phyloP scores from a whole-genome alignment of 2,888 invertebrate species.

The Petrolisthes manimaculis region DNA sequence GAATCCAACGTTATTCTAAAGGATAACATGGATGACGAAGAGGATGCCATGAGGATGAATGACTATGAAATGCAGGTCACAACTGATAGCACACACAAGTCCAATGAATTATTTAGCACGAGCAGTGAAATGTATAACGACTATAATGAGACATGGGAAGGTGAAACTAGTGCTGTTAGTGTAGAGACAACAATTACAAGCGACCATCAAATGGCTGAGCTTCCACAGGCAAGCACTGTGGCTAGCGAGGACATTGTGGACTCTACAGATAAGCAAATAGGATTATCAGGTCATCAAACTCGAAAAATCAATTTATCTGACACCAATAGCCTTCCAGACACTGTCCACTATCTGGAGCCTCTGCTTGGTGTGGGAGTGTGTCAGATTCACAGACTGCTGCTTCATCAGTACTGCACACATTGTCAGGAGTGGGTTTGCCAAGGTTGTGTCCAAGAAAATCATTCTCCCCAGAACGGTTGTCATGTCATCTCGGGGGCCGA shows the following conservation, averaged over 20 bases:
- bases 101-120: too few relatives aligned
- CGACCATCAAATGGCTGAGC: neutral
- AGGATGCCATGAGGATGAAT: too few relatives aligned
- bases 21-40: too few relatives aligned
- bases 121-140: too few relatives aligned
- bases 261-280: neutral
- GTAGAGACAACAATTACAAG: neutral
- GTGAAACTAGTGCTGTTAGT: too few relatives aligned
- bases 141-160: too few relatives aligned
- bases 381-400: constrained; percentile 17
- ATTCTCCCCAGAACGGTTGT: constrained; percentile 17
- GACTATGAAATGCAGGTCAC: too few relatives aligned
- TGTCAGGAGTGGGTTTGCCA: constrained; percentile 49
- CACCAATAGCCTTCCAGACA: neutral
- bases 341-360: neutral
- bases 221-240: neutral
- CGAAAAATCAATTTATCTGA: too few relatives aligned
- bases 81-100: too few relatives aligned
- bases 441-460: constrained; percentile 4
- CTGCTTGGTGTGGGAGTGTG: constrained; percentile 32
- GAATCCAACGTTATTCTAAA: too few relatives aligned
- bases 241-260: neutral
- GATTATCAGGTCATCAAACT: too few relatives aligned
- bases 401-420: constrained; percentile 27
- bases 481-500: constrained; percentile 15